A percentile compares a stretch with the other conserved stretches of the same genome.
Conservation (phyloP, 2,888 invertebrate genomes). For the Portevinia maculata region DNA sequence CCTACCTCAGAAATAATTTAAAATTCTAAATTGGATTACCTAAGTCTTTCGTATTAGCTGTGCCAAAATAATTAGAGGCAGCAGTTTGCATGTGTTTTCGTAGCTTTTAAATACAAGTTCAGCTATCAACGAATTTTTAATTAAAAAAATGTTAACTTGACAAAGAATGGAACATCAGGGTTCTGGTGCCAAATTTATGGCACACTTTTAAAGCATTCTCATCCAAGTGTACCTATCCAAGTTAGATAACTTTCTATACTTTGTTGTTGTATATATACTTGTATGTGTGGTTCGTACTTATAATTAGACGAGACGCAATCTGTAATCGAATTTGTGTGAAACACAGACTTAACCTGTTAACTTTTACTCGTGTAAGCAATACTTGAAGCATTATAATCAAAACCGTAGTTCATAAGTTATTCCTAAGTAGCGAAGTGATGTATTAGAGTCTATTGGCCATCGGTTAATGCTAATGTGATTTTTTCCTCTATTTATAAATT, state of each 20-base stretch:
- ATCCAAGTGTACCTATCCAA: conserved; percentile 33
- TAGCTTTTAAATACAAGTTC: conserved; percentile 51
- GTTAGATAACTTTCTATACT: conserved; percentile 1
- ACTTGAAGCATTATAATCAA: conserved; percentile 68
- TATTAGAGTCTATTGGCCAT: conserved; percentile 49
- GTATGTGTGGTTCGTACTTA: conserved; percentile 24
- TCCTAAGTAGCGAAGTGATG: conserved; percentile 55
- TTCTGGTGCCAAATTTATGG: neutral
- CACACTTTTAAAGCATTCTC: neutral
- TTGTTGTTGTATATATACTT: conserved; percentile 21
- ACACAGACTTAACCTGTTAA: conserved; percentile 8
- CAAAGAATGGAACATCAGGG: conserved; percentile 28
- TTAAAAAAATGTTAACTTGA: conserved; percentile 20
- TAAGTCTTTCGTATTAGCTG: neutral
- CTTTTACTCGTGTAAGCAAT: conserved; percentile 46
- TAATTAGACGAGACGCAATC: conserved; percentile 18
- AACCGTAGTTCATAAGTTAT: conserved; percentile 61
- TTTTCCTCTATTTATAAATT: conserved; percentile 67
- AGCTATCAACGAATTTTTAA: conserved; percentile 44
- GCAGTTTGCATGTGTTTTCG: conserved; percentile 43
- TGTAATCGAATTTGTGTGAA: conserved; percentile 22
- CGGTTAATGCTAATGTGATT: conserved; percentile 60
- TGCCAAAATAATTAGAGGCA: conserved; percentile 45
- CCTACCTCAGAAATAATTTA: conserved; percentile 88
- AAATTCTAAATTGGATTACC: conserved; percentile 78